These are phyloP conservation scores for Podilymbus podiceps DNA, from an alignment of 2,113 vertebrate genomes.

Conservation along the genomic window DNA sequence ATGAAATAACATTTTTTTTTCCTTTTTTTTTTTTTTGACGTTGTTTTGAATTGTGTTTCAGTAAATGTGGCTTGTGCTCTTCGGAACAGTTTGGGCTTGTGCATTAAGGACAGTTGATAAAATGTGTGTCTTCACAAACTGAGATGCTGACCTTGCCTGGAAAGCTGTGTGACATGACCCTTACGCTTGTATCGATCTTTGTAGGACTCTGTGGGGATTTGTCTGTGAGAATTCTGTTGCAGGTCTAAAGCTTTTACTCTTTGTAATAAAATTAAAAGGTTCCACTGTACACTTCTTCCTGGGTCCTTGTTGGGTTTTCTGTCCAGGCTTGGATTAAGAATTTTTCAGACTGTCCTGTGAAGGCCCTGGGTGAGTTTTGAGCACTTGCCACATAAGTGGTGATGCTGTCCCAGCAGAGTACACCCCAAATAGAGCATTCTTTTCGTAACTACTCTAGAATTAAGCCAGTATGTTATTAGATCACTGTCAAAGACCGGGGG, in stretches of 20 bases:
- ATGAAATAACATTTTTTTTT: accelerated
- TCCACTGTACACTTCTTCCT: background rate
- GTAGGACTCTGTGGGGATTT: background rate
- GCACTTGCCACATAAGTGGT: background rate
- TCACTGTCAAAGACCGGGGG: background rate
- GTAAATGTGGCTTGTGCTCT: background rate
- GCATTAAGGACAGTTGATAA: background rate
- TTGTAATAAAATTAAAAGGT: background rate
- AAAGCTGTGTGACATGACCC: background rate
- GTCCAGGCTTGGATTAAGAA: background rate
- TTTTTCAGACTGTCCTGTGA: background rate
- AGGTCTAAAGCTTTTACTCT: background rate
- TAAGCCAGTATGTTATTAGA: accelerated
- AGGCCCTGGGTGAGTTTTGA: background rate
- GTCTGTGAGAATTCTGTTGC: background rate
- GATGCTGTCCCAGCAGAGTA: background rate
- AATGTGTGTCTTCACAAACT: background rate
- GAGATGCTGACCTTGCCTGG: background rate
- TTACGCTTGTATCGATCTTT: accelerated
- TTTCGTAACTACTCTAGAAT: background rate
- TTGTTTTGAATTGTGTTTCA: background rate
- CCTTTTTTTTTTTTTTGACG: accelerated
- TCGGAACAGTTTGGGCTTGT: background rate
- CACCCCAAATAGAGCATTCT: background rate
- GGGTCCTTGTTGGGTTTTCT: accelerated